These are phyloP conservation scores for Mustelus asterias DNA, from an alignment of 2,113 vertebrate genomes.

Conservation along the genomic window DNA sequence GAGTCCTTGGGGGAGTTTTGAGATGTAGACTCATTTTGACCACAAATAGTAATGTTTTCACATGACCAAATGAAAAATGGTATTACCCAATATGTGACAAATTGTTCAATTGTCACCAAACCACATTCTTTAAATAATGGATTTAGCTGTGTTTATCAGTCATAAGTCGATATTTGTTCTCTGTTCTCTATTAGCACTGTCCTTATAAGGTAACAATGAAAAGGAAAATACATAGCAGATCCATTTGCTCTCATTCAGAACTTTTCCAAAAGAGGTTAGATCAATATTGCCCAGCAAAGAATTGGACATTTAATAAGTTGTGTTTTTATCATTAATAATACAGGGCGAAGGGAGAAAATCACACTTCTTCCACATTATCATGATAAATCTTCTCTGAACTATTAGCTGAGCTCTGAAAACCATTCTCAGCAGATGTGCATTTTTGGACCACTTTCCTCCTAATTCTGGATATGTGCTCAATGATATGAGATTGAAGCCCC, in stretches of 20 bases:
- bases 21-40: neutral
- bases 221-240: neutral
- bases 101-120: neutral
- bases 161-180: neutral
- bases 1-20: neutral
- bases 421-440: neutral
- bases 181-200: neutral
- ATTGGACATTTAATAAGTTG: neutral
- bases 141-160: neutral
- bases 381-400: neutral
- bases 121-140: neutral
- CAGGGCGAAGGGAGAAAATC: neutral
- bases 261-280: too few species aligned
- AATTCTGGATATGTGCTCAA: too few species aligned
- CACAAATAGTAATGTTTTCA: neutral
- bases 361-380: neutral
- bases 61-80: neutral
- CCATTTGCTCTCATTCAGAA: neutral
- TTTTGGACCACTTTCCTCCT: neutral
- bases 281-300: neutral
- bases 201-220: neutral
- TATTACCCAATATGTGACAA: neutral
- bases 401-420: neutral
- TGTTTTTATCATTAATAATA: neutral
- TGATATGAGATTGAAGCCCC: too few species aligned